Conservation (phyloP, 23 tunicate species). For the Trididemnum clinides region DNA sequence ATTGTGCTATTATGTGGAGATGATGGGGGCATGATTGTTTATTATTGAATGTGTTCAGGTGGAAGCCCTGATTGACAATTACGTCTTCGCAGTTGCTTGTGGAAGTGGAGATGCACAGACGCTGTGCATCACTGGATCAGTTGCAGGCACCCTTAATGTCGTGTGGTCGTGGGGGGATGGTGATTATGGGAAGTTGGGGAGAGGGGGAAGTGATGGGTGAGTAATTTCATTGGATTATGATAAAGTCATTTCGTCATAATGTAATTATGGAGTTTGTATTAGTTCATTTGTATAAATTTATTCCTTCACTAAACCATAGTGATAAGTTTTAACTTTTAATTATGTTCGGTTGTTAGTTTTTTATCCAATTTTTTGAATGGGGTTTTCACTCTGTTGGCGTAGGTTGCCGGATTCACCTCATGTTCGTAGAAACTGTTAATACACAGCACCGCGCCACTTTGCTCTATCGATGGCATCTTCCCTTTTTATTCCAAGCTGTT, state of each 20-base stretch:
- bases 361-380: too few relatives aligned
- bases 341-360: too few relatives aligned
- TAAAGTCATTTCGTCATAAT: too few relatives aligned
- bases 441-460: too few relatives aligned
- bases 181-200: conserved; percentile 92
- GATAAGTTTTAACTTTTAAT: background rate
- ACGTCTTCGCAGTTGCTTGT: conserved; percentile 75
- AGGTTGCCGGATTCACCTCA: too few relatives aligned
- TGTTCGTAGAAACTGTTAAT: too few relatives aligned
- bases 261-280: too few relatives aligned
- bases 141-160: conserved; percentile 21
- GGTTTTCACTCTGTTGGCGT: too few relatives aligned
- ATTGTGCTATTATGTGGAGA: too few relatives aligned
- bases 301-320: background rate
- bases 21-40: background rate
- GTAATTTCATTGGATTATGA: background rate
- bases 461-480: too few relatives aligned
- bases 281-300: background rate
- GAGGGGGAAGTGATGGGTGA: conserved; percentile 94
- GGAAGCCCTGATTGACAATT: conserved; percentile 41
- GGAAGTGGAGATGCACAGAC: conserved; percentile 93
- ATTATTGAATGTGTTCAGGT: conserved; percentile 19
- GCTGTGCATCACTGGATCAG: conserved; percentile 66
- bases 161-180: conserved; percentile 99
- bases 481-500: too few relatives aligned